A percentile compares a stretch with the other conserved stretches of the same genome.
These are phyloP conservation scores for Petrocephalus microphthalmus DNA, from an alignment of 2,113 vertebrate genomes.

Conservation along the genomic window DNA sequence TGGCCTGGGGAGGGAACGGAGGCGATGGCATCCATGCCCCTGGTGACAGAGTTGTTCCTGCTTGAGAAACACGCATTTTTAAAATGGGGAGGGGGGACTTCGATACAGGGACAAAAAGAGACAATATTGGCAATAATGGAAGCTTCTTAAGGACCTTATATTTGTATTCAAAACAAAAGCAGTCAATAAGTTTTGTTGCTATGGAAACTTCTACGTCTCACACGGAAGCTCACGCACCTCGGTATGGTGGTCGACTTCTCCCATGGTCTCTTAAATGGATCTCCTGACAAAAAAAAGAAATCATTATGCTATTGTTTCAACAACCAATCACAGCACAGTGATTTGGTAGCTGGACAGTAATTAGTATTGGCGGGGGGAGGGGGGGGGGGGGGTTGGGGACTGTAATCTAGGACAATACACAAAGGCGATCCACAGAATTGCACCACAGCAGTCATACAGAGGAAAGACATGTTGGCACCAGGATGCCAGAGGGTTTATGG, in stretches of 20 bases:
- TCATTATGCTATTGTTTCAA: neutral
- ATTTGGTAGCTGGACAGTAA: neutral
- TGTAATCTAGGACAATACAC: neutral
- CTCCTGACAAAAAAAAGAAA: slow-evolving; percentile 46
- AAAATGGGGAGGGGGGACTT: neutral
- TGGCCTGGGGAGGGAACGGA: slow-evolving; percentile 43
- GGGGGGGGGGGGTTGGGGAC: neutral
- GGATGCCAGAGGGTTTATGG: neutral
- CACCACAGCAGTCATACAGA: neutral
- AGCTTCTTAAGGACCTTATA: neutral
- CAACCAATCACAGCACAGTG: neutral
- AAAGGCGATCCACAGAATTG: neutral
- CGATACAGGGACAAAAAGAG: neutral
- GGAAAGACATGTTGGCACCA: neutral
- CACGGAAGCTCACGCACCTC: slow-evolving; percentile 54
- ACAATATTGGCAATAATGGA: neutral
- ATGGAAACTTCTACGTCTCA: too few species aligned
- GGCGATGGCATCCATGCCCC: slow-evolving; percentile 56
- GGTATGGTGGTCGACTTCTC: slow-evolving; percentile 72
- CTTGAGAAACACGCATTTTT: slow-evolving; percentile 61
- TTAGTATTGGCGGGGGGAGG: neutral
- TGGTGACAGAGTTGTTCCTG: slow-evolving; percentile 67
- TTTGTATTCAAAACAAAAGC: too few species aligned
- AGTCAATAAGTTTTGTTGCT: too few species aligned
- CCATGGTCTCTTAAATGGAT: slow-evolving; percentile 74